Base-by-base conservation (phyloP, 1,140 invertebrate genomes). In the Bursaphelenchus mucronatus region DNA sequence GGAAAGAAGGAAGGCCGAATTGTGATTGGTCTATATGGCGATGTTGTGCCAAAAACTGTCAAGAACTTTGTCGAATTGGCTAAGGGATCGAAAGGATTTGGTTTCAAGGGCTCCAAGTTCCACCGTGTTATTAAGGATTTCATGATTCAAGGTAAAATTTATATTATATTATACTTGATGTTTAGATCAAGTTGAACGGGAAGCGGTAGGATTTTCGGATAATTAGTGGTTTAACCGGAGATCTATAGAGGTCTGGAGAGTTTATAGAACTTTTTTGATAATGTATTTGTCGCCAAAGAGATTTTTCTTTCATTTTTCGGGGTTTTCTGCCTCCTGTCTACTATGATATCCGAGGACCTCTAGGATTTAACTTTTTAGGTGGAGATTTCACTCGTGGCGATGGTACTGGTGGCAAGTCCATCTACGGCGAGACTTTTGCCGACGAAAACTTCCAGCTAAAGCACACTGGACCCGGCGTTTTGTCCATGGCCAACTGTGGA, bases 381-480 rank as follows among this genome's bases (percentile, higher is more conserved):
- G 91, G 91, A 69, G 93, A 96, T 81, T 96, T 95, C 81, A 94
- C 92, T 89, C 91, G 84, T 56, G 68, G 70, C 44, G 92, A 94
- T 82, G 91, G 92, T 79, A 95, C 92, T 83, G 92, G 92, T 63
- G 92, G 92, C 61, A 92, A 92, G 83, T 94, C 91, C 71, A 94
- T 95, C 82, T 94, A 93, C 76, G 93, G 93, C 15, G 86, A 86
- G 68, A 94, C 93, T 83, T 96, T 96, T 44, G 11, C 61, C 40
- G 94, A 97, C 83, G 94, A 97, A 83, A 96, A 97, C 86, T 97
- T 97, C 85, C 83, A 84, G 39, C 84, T 94, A 82, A 92, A 91
- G 85, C 94, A 97, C 85, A 92, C 90, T 61, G 90, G 89, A 63
- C 87, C 91, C 67, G 91, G 91, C 74, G 69, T 90, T 62, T 82